Conservation (phyloP, 2,113 vertebrate genomes). For the Damaliscus lunatus region DNA sequence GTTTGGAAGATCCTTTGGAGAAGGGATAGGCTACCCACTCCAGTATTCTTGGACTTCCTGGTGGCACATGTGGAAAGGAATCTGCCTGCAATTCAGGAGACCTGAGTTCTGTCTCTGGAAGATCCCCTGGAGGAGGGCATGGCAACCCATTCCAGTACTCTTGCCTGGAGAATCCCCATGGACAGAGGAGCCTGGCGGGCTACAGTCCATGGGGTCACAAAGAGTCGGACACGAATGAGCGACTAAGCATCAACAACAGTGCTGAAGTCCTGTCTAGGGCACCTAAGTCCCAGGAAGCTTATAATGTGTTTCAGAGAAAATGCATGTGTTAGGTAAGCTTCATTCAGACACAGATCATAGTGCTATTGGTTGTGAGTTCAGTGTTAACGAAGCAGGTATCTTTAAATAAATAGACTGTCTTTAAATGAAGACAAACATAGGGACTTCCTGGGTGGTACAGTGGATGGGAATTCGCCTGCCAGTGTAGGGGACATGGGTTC, state of each 20-base stretch:
- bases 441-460: not conserved
- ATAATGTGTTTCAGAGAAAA: not conserved
- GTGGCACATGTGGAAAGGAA: not conserved
- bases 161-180: not conserved
- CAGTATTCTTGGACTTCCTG: not conserved
- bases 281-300: not conserved
- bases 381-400: not conserved
- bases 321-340: not conserved
- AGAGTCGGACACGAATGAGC: rapidly evolving
- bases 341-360: not conserved
- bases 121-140: not conserved
- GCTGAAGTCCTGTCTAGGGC: not conserved
- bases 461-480: not conserved
- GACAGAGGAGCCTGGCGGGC: not conserved
- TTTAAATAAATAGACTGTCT: not conserved
- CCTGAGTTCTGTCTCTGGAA: not conserved
- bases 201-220: not conserved
- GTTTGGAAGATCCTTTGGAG: not conserved
- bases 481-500: not conserved
- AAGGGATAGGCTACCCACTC: not conserved
- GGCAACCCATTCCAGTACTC: not conserved
- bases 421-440: not conserved
- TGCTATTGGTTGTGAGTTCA: not conserved
- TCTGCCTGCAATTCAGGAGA: not conserved
- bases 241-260: not conserved